Percentiles rank a stretch among this genome's conserved stretches.
Conservation (phyloP, 2,113 vertebrate species). For the Anser brachyrhynchus region DNA sequence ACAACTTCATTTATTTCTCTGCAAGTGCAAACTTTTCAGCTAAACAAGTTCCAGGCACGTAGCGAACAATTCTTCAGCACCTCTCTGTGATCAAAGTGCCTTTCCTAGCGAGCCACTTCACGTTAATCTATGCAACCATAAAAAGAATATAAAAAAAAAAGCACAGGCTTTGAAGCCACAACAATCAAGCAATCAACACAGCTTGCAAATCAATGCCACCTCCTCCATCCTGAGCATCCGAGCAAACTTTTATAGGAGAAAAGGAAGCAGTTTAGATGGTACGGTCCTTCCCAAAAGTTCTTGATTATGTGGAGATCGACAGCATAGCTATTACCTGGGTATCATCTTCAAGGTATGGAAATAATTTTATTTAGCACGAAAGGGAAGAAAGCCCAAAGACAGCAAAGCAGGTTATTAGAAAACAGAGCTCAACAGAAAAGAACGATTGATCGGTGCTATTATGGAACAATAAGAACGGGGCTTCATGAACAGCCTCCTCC, state of each 20-base stretch:
- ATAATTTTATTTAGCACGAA: not conserved
- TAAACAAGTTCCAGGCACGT: not conserved
- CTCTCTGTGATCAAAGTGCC: not conserved
- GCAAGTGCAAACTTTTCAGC: fast-evolving
- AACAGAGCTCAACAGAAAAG: not conserved
- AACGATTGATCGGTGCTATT: not conserved
- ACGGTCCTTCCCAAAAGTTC: not conserved
- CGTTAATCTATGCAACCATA: not conserved
- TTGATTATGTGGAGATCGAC: not conserved
- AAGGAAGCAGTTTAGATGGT: not conserved
- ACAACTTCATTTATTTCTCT: not conserved
- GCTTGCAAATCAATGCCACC: not conserved
- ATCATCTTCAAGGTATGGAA: not conserved
- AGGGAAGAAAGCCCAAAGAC: not conserved
- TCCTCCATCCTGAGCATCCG: not conserved
- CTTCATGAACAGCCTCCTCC: not conserved
- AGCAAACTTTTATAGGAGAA: not conserved
- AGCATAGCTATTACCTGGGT: not conserved
- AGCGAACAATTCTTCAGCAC: not conserved
- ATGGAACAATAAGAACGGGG: fast-evolving
- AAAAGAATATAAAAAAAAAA: not conserved
- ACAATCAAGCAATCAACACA: not conserved
- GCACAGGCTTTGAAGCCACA: not conserved
- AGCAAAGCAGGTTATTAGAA: not conserved
- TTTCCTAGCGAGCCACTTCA: not conserved